Conservation (phyloP, 2,888 invertebrate species). For the Parnassius smintheus region DNA sequence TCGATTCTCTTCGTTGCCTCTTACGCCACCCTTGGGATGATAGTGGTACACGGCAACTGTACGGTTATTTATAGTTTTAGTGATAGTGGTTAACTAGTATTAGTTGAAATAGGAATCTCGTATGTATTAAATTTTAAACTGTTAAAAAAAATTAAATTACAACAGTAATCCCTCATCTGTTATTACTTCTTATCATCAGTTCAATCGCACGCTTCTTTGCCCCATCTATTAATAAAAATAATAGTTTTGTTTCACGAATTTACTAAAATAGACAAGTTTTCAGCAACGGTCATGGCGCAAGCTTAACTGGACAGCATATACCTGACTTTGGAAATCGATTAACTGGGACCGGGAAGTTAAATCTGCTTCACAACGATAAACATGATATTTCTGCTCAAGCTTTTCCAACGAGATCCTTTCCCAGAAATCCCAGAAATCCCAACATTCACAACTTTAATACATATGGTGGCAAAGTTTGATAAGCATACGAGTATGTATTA, state of each 20-base stretch:
- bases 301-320: conserved; percentile 44
- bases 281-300: conserved; percentile 42
- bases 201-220: too few species aligned
- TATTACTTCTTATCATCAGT: too few species aligned
- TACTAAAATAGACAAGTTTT: background rate
- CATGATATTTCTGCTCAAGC: conserved; percentile 32
- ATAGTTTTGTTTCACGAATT: background rate
- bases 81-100: background rate
- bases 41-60: too few species aligned
- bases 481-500: conserved; percentile 43
- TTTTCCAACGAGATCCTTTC: background rate
- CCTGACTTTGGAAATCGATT: conserved; percentile 45
- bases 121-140: background rate
- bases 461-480: conserved; percentile 43
- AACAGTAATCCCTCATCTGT: too few species aligned
- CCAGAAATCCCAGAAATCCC: background rate
- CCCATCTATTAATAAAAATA: background rate
- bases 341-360: conserved; percentile 43
- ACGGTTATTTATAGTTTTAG: background rate
- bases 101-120: background rate
- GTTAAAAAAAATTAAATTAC: too few species aligned
- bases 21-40: too few species aligned
- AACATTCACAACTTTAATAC: conserved; percentile 41
- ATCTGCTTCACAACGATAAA: conserved; percentile 42
- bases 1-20: too few species aligned